Base-by-base conservation (phyloP, 2,797 vertebrate genomes). In the Sebastes vulpes region DNA sequence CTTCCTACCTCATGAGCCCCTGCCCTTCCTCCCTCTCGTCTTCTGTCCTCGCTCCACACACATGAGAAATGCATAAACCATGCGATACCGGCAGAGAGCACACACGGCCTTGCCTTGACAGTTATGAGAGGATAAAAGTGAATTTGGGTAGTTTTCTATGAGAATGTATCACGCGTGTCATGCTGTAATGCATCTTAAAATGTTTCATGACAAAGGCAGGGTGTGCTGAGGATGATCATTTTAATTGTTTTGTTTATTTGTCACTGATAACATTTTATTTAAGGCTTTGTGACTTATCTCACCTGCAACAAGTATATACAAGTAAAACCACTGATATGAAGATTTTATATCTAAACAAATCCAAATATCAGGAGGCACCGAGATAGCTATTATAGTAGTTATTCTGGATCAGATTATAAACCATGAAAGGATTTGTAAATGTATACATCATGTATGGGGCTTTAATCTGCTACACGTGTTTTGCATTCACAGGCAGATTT, bases 61-160 rank as follows among this genome's bases (percentile, higher is more conserved):
- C 54, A 71, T 66, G 68, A 79, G 69, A 79, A 75, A 91, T 85
- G 76, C 83, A 86, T 86, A 77, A 89, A 89, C 59, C 86, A 81
- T 85, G 73, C 57, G 70, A 77, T 69, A 52, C 69, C 9, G 6
- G 38, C 69, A 57, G 59, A 46, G 61, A 84, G 57, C 63, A 78
- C 77, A 75, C 65, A 70, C 56, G 60, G 75, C 50, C 65, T 50
- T 69, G 58, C 21, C 65, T n/a, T 72, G 82, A 67, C 77, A 86
- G 75, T 61, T 80, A 72, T 77, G 60, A 71, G 56, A 77, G 48
- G 72, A 86, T 79, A 70, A 85, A 87, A 90, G 79, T 79, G 86
- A 87, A 91, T 85, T 81, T 77, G 65, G 54, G 80, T 89, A 71
- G 75, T 60, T 59, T 69, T 70, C 63, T 21, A 29, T 64, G 65